Evolutionary conservation across 2,113 vertebrate species (phyloP).

Genomic region (Otus sunia): DNA sequence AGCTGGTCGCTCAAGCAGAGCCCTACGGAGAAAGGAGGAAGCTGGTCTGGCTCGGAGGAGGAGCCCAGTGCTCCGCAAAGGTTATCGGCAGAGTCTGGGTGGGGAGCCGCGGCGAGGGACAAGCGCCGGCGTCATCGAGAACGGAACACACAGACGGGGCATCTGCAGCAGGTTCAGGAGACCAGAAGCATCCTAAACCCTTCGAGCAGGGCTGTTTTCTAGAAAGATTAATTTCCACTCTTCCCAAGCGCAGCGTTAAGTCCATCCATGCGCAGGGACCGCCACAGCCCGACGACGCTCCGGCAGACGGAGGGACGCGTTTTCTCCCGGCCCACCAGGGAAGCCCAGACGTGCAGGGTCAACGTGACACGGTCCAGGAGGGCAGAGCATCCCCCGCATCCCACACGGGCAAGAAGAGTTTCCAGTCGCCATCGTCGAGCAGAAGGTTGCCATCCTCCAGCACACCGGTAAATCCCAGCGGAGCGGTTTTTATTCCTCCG

Average conservation of each 20-base stretch:
- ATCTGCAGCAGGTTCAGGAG: background rate
- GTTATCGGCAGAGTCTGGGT: background rate
- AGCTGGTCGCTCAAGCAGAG: background rate
- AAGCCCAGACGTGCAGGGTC: background rate
- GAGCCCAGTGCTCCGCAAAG: background rate
- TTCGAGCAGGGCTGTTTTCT: too few species aligned
- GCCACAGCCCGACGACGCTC: too few species aligned
- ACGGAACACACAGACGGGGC: fast-evolving
- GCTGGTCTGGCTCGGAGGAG: fast-evolving
- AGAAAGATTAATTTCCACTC: background rate
- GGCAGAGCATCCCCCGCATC: background rate
- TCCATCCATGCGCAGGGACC: background rate
- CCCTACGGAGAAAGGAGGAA: background rate
- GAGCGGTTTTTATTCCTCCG: background rate
- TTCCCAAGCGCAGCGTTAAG: background rate
- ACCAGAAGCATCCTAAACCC: background rate
- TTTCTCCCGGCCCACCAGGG: background rate
- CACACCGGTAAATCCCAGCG: background rate
- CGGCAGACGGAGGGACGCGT: background rate
- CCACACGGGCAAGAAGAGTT: background rate
- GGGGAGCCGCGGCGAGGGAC: background rate
- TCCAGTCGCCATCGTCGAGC: fast-evolving
- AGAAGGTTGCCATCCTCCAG: background rate
- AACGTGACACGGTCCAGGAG: background rate
- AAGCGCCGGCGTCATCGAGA: background rate